Percentiles rank a stretch among this genome's conserved stretches.
Conservation (phyloP, 2,797 vertebrate species). For the Lophotriccus pileatus region DNA sequence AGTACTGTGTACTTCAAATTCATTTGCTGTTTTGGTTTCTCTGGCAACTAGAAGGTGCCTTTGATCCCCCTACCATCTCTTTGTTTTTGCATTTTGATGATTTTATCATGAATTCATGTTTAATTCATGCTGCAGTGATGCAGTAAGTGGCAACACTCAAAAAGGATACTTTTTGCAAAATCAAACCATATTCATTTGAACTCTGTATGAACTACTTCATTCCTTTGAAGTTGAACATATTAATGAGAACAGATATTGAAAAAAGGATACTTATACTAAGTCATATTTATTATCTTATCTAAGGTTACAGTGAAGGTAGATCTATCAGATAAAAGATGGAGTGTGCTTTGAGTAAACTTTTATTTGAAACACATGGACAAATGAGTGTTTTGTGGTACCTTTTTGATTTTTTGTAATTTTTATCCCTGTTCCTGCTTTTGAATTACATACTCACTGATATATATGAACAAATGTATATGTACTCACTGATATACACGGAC, state of each 20-base stretch:
- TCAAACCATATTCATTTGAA: constrained; percentile 58
- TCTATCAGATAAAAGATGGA: neutral
- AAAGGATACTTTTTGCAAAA: constrained; percentile 36
- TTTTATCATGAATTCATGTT: constrained; percentile 71
- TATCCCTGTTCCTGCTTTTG: neutral
- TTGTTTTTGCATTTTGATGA: constrained; percentile 72
- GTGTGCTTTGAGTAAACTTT: neutral
- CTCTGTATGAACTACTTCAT: constrained; percentile 54
- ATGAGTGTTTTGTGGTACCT: neutral
- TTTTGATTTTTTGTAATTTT: neutral
- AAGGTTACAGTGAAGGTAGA: constrained; percentile 4
- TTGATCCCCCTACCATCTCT: constrained; percentile 56
- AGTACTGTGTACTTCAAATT: constrained; percentile 28
- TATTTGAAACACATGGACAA: neutral
- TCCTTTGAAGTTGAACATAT: constrained; percentile 45
- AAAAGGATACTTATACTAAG: neutral
- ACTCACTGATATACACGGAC: neutral
- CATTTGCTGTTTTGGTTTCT: constrained; percentile 58
- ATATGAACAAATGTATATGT: neutral
- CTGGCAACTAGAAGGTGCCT: constrained; percentile 55
- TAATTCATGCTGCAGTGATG: constrained; percentile 61
- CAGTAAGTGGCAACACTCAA: constrained; percentile 61
- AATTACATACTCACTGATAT: neutral
- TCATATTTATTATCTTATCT: constrained; percentile 8
- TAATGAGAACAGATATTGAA: constrained; percentile 49